Conservation (phyloP, 2,888 invertebrate genomes). For the Prosapia bicincta region DNA sequence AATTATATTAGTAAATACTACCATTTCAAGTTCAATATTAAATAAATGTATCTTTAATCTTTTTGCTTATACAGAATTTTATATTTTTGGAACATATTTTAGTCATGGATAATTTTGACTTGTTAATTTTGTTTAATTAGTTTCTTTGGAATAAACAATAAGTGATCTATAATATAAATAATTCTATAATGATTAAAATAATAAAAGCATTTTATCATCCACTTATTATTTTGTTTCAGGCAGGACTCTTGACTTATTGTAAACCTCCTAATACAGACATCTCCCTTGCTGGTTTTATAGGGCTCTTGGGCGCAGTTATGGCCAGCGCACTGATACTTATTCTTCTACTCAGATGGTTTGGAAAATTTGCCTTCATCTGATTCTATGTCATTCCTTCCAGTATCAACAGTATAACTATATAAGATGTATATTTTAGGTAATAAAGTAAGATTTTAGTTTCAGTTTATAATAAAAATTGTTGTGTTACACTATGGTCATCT, state of each 20-base stretch:
- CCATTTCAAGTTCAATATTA: too few species aligned
- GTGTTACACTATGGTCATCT: neutral
- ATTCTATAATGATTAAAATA: too few species aligned
- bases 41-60: too few species aligned
- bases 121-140: too few species aligned
- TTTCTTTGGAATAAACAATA: too few species aligned
- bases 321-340: constrained; percentile 30
- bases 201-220: too few species aligned
- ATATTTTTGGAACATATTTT: too few species aligned
- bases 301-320: constrained; percentile 30
- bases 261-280: constrained; percentile 34
- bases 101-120: too few species aligned
- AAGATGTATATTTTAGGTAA: neutral
- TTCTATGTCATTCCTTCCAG: neutral
- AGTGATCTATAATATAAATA: too few species aligned
- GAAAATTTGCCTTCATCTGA: constrained; percentile 23
- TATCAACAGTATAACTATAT: neutral
- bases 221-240: constrained; percentile 32
- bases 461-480: neutral
- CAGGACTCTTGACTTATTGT: constrained; percentile 34
- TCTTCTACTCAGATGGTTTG: constrained; percentile 34
- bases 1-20: too few species aligned
- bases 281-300: constrained; percentile 29
- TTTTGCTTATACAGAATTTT: too few species aligned
- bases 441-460: neutral